Evolutionary conservation across 2,888 invertebrate genomes (phyloP), one percentile per base, ranked within the genome.

Genomic region (Hypomecis punctinalis): DNA sequence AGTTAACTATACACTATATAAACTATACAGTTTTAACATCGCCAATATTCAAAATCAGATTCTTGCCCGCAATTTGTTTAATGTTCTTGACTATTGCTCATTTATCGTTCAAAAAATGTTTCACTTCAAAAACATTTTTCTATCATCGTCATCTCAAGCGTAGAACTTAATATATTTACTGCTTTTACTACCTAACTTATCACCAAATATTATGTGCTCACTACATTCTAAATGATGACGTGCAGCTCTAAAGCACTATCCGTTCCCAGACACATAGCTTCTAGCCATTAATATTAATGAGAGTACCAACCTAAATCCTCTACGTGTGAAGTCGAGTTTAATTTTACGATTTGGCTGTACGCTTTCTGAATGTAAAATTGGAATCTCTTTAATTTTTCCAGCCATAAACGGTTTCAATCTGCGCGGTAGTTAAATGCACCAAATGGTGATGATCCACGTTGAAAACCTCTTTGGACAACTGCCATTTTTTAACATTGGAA

Each of bases 321-420:
- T 63, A 59, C 55, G 60, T 61, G 60, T 63, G 60, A 58, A 47
- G 46, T 59, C 46, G 43, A 49, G 72, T 79, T 76, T 70, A 62
- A 73, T 75, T 79, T 77, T 73, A 76, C 69, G 75, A 74, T 66
- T 67, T 54, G 33, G 43, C 67, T 67, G 64, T 60, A 67, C 74
- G 73, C 59, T 69, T 54, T 57, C 67, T 45, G 77, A 79, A 79
- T 80, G 70, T 74, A 53, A 71, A 79, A 76, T 75, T 53, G 37
- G 54, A 63, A 68, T 72, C 67, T 68, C 76, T 79, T 79, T 73
- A 80, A 78, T 78, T 80, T 79, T 80, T 78, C 75, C 74, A 67
- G 63, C 75, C 76, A 76, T 81, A 79, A 81, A 79, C 76, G 77
- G 70, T 79, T 86, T 80, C 77, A 81, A 82, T 84, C 81, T 77